Conservation (phyloP, 2,797 vertebrate genomes). For the Parotocinclus haroldoi region DNA sequence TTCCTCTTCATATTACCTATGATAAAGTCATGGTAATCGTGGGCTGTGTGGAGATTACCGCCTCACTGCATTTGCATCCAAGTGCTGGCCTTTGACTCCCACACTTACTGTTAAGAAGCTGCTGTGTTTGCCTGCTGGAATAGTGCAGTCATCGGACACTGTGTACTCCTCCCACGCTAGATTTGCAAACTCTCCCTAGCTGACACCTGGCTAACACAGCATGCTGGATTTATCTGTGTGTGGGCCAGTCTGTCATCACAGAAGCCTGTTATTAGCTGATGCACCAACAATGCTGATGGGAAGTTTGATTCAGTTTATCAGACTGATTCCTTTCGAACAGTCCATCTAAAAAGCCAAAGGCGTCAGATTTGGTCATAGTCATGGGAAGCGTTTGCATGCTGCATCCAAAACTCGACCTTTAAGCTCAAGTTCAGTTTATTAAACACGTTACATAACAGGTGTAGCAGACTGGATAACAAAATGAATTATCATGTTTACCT, state of each 20-base stretch:
- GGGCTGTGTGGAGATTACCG: conserved; percentile 36
- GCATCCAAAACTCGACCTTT: too few species aligned
- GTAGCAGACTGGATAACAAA: too few species aligned
- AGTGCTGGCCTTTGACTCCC: conserved; percentile 47
- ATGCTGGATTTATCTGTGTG: conserved; percentile 38
- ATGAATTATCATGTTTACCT: too few species aligned
- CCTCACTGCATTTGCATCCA: conserved; percentile 46
- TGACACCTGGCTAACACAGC: conserved; percentile 18
- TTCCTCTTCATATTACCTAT: conserved; percentile 15
- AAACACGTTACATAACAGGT: too few species aligned
- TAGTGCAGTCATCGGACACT: conserved; percentile 45
- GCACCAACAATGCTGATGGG: neutral
- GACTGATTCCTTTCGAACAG: too few species aligned
- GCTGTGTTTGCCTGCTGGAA: conserved; percentile 18
- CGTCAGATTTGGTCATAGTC: too few species aligned
- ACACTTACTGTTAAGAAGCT: conserved; percentile 15
- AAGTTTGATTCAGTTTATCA: neutral
- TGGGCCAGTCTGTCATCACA: conserved; percentile 25
- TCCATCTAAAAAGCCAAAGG: too few species aligned
- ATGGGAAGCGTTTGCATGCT: too few species aligned
- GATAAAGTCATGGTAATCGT: conserved; percentile 42
- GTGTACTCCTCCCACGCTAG: conserved; percentile 45
- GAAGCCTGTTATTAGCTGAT: conserved; percentile 8
- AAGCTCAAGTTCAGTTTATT: too few species aligned
- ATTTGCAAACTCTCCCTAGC: conserved; percentile 31